A percentile compares a stretch with the other conserved stretches of the same genome.
phyloP scores from a whole-genome alignment of 2,113 vertebrate species.

The Cheirogaleus medius region DNA sequence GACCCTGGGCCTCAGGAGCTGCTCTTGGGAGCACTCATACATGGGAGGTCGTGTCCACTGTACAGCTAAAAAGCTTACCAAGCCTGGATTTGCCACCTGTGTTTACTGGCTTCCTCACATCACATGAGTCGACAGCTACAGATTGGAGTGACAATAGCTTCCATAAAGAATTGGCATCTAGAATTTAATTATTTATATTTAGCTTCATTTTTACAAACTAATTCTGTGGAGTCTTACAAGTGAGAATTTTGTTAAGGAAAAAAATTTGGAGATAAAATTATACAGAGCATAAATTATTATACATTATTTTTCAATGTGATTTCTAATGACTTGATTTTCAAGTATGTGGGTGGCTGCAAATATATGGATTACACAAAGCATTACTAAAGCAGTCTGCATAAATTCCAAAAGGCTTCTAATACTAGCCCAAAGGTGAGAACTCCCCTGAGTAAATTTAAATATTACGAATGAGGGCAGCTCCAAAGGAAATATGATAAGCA shows the following conservation, averaged over 20 bases:
- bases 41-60: accelerated
- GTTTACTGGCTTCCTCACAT: not conserved
- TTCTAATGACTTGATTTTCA: not conserved
- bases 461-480: not conserved
- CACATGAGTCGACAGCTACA: not conserved
- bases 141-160: not conserved
- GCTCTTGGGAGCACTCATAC: not conserved
- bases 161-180: not conserved
- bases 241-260: not conserved
- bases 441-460: not conserved
- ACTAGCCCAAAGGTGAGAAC: not conserved
- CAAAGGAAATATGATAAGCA: conserved; percentile 69
- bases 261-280: not conserved
- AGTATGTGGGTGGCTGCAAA: not conserved
- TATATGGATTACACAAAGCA: not conserved
- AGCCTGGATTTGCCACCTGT: no score
- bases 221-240: not conserved
- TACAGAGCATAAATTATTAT: not conserved
- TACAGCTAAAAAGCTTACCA: not conserved
- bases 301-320: not conserved
- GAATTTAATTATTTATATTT: not conserved
- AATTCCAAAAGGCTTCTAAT: conserved; percentile 44
- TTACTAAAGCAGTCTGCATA: not conserved
- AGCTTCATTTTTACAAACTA: not conserved
- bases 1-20: not conserved